These are phyloP conservation scores for Herminia tarsipennalis DNA, from an alignment of 2,888 invertebrate species.

Conservation along the genomic window DNA sequence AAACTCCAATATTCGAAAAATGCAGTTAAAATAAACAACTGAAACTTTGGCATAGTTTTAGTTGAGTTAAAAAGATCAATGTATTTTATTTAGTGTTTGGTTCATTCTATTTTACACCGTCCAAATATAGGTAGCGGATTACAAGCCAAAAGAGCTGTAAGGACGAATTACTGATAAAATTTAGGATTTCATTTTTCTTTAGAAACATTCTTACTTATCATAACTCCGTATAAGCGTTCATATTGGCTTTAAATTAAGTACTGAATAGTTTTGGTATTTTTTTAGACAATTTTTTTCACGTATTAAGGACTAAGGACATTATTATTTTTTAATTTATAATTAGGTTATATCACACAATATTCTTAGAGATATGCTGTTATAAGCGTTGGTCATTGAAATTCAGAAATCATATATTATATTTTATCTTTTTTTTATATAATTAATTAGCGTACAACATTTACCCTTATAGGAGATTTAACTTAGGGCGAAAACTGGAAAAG, in stretches of 20 bases:
- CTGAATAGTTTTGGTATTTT: slow-evolving; percentile 77
- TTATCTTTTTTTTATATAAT: slow-evolving; percentile 25
- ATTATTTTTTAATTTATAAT: slow-evolving; percentile 70
- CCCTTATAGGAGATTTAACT: slow-evolving; percentile 37
- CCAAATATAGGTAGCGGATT: slow-evolving; percentile 44
- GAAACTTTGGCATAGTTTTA: background rate
- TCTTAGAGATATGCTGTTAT: slow-evolving; percentile 83
- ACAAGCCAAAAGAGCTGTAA: slow-evolving; percentile 32
- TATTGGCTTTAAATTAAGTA: slow-evolving; percentile 78
- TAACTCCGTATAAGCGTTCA: slow-evolving; percentile 65
- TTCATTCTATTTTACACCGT: background rate
- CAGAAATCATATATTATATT: slow-evolving; percentile 53
- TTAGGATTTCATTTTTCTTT: slow-evolving; percentile 51
- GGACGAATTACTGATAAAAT: slow-evolving; percentile 69
- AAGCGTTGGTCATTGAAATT: slow-evolving; percentile 82
- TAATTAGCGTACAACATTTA: slow-evolving; percentile 45
- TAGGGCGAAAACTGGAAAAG: slow-evolving; percentile 31
- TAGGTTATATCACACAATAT: slow-evolving; percentile 84
- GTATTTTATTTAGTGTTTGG: background rate
- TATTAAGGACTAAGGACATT: slow-evolving; percentile 77
- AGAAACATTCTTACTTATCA: slow-evolving; percentile 62
- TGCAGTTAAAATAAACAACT: background rate
- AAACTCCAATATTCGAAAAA: background rate
- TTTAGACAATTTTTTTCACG: slow-evolving; percentile 54
- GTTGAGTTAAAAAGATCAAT: too few species aligned